Evolutionary conservation across 2,888 invertebrate species (phyloP), one percentile per base, ranked within the genome.

Genomic region (Hemistola chrysoprasaria): DNA sequence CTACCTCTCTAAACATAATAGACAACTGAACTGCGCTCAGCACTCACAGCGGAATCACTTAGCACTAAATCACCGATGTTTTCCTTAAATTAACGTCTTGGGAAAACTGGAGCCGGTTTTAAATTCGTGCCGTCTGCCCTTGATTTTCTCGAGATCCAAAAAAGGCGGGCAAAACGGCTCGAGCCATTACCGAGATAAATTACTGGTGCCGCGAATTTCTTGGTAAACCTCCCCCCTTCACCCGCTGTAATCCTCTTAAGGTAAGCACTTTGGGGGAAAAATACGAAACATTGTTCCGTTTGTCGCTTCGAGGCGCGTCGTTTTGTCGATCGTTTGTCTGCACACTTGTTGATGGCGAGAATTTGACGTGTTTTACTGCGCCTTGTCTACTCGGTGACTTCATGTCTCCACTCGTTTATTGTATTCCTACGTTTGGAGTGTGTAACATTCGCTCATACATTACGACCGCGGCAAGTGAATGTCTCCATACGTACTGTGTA

Each of bases 161-260:
- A 85, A 75, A 73, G 86, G 85, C 82, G 85, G 71, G 64, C 70
- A 44, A 56, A 62, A 50, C 53, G 62, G 66, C 67, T 66, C 66
- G 58, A 63, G 74, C 71, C 78, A 79, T 85, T 82, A 81, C 75
- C 60, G 70, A 83, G 84, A 86, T 80, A 78, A 82, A 85, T 85
- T 78, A 78, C 76, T 62, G 51, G 53, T 64, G 67, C 65, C 64
- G 65, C 41, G 68, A 66, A 71, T 69, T 65, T 65, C 65, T 68
- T 59, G 58, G 53, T 55, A 51, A 56, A 53, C 52, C 56, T 40
- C 50, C 52, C 47, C n/a, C 39, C 44, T 31, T 45, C 39, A 46
- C 37, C 40, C 36, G 37, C 40, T 8, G 62, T 74, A 75, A 76
- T 78, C 73, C 68, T 66, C 70, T 76, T 73, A 74, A 71, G 73